These are phyloP conservation scores for Columba janthina DNA, from an alignment of 2,113 vertebrate genomes.

Conservation along the genomic window DNA sequence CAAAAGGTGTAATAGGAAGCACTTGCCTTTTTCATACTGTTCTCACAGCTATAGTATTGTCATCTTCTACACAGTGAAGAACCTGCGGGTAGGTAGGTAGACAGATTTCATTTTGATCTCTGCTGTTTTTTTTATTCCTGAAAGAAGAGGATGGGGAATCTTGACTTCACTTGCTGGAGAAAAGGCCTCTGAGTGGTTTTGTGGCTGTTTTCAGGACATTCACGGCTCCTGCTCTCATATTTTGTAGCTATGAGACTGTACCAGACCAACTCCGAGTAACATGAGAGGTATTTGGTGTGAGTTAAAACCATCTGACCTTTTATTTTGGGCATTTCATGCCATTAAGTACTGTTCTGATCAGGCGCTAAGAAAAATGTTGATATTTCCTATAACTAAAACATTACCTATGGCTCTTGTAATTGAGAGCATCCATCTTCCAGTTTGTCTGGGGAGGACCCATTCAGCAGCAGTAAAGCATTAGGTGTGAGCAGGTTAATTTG, in stretches of 20 bases:
- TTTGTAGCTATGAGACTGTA: background rate
- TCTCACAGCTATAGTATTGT: background rate
- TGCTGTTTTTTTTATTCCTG: background rate
- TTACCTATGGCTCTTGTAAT: too few relatives aligned
- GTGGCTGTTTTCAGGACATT: background rate
- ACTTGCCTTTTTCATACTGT: background rate
- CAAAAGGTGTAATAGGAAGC: background rate
- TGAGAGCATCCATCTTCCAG: background rate
- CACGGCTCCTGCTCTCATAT: accelerated
- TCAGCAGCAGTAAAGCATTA: background rate
- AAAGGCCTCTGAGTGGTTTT: background rate
- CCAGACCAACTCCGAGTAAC: background rate
- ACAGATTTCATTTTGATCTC: background rate
- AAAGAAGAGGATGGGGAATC: background rate
- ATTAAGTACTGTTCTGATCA: background rate
- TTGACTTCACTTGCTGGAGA: background rate
- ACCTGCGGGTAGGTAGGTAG: background rate
- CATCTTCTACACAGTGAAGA: background rate
- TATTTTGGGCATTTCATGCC: background rate
- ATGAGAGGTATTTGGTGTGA: background rate
- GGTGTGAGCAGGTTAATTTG: background rate
- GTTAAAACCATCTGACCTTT: background rate
- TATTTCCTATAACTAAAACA: background rate
- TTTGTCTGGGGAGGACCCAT: background rate
- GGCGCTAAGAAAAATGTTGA: background rate